These are phyloP conservation scores for Pseudochaenichthys georgianus DNA, from an alignment of 2,797 vertebrate species.

Conservation along the genomic window DNA sequence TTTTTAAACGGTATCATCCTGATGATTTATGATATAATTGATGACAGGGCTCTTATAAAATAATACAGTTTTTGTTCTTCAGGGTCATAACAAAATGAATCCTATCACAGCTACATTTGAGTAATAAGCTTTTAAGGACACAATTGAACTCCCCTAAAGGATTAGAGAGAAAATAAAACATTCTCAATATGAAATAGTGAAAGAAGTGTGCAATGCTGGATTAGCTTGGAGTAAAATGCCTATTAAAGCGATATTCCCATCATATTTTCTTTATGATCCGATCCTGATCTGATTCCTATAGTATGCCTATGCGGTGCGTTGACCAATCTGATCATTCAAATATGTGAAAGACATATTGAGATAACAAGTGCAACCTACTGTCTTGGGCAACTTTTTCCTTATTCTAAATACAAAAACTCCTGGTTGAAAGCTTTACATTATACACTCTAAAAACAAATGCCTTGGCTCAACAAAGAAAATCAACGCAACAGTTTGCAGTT, in stretches of 20 bases:
- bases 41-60: conserved; percentile 13
- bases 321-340: too few relatives aligned
- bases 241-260: background rate
- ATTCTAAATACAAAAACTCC: background rate
- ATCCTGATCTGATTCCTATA: background rate
- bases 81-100: conserved; percentile 15
- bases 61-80: background rate
- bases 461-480: too few relatives aligned
- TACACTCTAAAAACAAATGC: too few relatives aligned
- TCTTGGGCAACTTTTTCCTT: background rate
- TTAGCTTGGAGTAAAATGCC: background rate
- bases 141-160: background rate
- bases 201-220: background rate
- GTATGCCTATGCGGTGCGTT: background rate
- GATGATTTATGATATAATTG: background rate
- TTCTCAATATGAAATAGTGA: background rate
- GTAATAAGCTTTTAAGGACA: background rate
- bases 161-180: background rate
- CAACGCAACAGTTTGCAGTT: too few relatives aligned
- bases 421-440: too few relatives aligned
- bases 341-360: too few relatives aligned
- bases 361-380: too few relatives aligned
- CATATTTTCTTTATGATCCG: background rate
- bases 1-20: conserved; percentile 5
- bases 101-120: conserved; percentile 6